A percentile compares a stretch with the other conserved stretches of the same genome.
Evolutionary conservation across 2,888 invertebrate species (phyloP).

Genomic region (Phengaris alcon): DNA sequence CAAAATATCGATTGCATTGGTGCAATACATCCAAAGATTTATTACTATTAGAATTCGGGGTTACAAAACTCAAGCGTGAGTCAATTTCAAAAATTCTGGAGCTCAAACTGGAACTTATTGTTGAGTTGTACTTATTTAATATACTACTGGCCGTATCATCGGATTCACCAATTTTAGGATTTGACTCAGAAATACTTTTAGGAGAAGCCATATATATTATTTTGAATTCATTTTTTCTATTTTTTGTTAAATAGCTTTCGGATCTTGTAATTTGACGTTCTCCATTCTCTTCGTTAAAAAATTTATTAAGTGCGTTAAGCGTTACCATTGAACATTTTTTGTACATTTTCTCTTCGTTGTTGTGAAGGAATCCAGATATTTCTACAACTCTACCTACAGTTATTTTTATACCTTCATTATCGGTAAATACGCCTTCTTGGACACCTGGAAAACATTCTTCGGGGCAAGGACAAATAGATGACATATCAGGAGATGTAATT

Average conservation of each 20-base stretch:
- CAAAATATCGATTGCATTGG: constrained; percentile 4
- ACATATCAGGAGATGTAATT: constrained; percentile 63
- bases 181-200: background rate
- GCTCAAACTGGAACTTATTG: background rate
- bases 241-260: background rate
- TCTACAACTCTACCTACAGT: constrained; percentile 57
- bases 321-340: background rate
- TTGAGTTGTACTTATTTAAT: background rate
- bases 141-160: background rate
- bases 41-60: constrained; percentile 14
- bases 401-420: constrained; percentile 61
- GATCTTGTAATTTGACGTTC: background rate
- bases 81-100: constrained; percentile 11
- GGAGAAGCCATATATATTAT: background rate
- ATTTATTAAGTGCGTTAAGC: background rate
- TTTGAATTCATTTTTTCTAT: background rate
- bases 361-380: constrained; percentile 41
- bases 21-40: background rate
- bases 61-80: constrained; percentile 15
- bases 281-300: background rate
- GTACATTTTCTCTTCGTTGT: background rate
- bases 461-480: constrained; percentile 57
- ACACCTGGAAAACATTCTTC: constrained; percentile 59
- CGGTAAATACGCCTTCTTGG: constrained; percentile 54
- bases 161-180: background rate